Evolutionary conservation across 2,888 invertebrate genomes (phyloP).

Genomic region (Xestia sexstrigata): DNA sequence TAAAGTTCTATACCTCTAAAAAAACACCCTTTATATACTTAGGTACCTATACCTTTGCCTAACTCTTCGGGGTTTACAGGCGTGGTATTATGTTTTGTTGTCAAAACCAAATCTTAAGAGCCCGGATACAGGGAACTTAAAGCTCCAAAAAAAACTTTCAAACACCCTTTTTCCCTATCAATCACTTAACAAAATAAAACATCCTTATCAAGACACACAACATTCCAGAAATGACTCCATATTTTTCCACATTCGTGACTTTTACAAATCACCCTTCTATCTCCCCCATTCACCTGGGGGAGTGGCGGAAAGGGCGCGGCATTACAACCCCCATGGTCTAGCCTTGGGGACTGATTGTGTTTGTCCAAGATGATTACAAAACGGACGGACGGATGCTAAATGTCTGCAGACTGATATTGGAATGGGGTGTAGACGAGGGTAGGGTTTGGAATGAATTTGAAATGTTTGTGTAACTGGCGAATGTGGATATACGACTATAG

Average conservation of each 20-base stretch:
- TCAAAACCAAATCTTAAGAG: neutral
- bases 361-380: conserved; percentile 51
- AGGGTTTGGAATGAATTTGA: neutral
- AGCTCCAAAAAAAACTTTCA: neutral
- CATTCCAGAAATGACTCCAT: conserved; percentile 45
- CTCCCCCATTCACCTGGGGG: conserved; percentile 57
- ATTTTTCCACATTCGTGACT: conserved; percentile 61
- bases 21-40: no score
- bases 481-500: neutral
- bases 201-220: conserved; percentile 47
- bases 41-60: no score
- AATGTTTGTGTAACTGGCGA: neutral
- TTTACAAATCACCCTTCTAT: conserved; percentile 60
- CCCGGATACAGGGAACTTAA: neutral
- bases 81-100: neutral
- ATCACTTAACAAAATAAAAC: conserved; percentile 50
- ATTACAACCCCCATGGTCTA: conserved; percentile 62
- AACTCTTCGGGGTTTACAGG: neutral
- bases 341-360: conserved; percentile 55
- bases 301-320: conserved; percentile 74
- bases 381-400: conserved; percentile 34
- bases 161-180: neutral
- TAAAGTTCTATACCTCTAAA: no score
- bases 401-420: conserved; percentile 35
- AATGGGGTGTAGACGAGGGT: conserved; percentile 15